Evolutionary conservation across 2,797 vertebrate genomes (phyloP).

Genomic region (Amblyraja radiata): DNA sequence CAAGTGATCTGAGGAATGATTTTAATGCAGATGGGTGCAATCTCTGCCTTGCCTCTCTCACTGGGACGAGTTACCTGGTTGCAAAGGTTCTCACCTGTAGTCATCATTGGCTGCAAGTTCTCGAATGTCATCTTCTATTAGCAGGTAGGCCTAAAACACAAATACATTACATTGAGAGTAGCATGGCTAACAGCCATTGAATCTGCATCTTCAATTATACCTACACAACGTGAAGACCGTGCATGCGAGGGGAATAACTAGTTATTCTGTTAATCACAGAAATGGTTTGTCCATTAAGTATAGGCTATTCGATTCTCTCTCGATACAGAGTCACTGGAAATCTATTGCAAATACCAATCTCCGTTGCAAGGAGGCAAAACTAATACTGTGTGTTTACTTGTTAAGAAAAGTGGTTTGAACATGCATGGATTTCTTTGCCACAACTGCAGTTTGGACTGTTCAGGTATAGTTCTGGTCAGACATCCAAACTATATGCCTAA

Average conservation of each 20-base stretch:
- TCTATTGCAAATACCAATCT: background rate
- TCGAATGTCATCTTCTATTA: slow-evolving; percentile 88
- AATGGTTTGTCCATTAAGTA: background rate
- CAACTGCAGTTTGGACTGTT: background rate
- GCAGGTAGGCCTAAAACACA: slow-evolving; percentile 76
- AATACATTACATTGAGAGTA: background rate
- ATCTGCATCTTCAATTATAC: background rate
- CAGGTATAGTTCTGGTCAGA: background rate
- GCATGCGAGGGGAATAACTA: background rate
- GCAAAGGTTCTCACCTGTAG: slow-evolving; percentile 70
- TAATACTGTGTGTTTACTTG: background rate
- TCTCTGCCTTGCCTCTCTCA: background rate
- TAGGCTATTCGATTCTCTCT: background rate
- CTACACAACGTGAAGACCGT: background rate
- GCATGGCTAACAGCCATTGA: background rate
- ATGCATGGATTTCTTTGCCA: background rate
- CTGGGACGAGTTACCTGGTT: too few relatives aligned
- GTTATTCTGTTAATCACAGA: too few relatives aligned
- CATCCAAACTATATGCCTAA: background rate
- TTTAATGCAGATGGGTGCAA: too few relatives aligned
- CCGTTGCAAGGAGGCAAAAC: background rate
- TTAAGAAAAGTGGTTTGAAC: background rate
- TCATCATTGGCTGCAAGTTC: slow-evolving; percentile 81
- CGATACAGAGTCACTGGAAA: background rate
- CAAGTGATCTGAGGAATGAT: too few relatives aligned